A percentile compares a stretch with the other conserved stretches of the same genome.
Conservation (phyloP, 2,797 vertebrate species). For the Sternarchorhynchus goeldii region DNA sequence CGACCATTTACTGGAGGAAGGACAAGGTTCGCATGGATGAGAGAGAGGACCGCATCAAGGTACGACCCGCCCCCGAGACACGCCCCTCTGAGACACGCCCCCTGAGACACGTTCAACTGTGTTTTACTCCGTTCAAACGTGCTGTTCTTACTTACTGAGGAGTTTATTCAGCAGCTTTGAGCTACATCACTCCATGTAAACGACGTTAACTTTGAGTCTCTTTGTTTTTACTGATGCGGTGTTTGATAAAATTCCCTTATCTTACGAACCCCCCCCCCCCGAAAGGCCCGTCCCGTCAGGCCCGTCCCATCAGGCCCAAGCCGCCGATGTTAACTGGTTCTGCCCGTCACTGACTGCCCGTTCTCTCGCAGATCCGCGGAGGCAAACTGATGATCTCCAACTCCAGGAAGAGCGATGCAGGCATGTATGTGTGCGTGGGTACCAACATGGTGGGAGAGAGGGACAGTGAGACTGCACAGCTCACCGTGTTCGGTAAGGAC, state of each 20-base stretch:
- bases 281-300: too few species aligned
- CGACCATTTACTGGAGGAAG: conserved; percentile 98
- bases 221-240: too few species aligned
- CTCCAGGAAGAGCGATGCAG: conserved; percentile 91
- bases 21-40: conserved; percentile 96
- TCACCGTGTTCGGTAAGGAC: conserved; percentile 93
- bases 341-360: neutral
- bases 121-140: too few species aligned
- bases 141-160: too few species aligned
- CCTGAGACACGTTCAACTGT: too few species aligned
- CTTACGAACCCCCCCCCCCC: too few species aligned
- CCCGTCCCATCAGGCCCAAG: too few species aligned
- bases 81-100: too few species aligned
- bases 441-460: conserved; percentile 98
- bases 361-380: conserved; percentile 84
- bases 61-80: conserved; percentile 59
- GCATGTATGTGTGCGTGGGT: conserved; percentile 96
- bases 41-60: conserved; percentile 92
- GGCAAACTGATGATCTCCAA: conserved; percentile 99
- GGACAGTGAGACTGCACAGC: conserved; percentile 95
- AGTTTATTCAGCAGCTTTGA: neutral
- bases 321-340: too few species aligned
- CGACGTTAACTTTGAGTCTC: neutral
- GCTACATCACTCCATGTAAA: neutral
- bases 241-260: too few species aligned